Base-by-base conservation (phyloP, 2,797 vertebrate species). In the Danio aesculapii region DNA sequence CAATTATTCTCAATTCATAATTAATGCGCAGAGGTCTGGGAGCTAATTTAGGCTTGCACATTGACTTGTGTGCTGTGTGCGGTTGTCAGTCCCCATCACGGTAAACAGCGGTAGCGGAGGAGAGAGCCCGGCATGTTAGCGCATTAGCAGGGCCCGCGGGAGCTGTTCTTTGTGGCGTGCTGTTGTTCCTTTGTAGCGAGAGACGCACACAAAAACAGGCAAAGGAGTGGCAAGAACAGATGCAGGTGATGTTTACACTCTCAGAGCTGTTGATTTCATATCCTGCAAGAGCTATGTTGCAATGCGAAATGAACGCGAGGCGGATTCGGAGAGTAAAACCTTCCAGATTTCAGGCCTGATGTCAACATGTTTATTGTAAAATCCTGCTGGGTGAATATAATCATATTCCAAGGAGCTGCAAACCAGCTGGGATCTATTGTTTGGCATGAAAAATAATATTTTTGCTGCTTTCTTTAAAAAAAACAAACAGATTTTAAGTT, bases 1-100 rank as follows among this genome's bases (percentile, higher is more conserved):
- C 92, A 93, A 93, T 95, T 95, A 94, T 85, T 89, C 86, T 89
- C 90, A 90, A 94, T 94, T 95, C 90, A 93, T 95, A 94, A 94
- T 95, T 93, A 93, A 95, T 94, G 93, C 78, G 41, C 80, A 88
- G 88, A 88, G 92, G 92, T 88, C 91, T 92, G 90, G 92, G 93
- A 93, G 91, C 92, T 93, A 91, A 93, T 93, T 93, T 94, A 93
- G 90, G 93, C 89, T 90, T 89, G 89, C 92, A 88, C 91, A 88
- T 91, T 93, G 90, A 92, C 92, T 88, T 87, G 88, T 90, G 87
- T 86, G 88, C 89, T 92, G 90, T 90, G 90, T 91, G 91, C 89
- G 92, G 91, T 92, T 94, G 93, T 94, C 93, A 90, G 90, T 88
- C 88, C 87, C 88, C 89, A 92, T 93, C 86, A 91, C 84, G 82